Percentiles rank a stretch among this genome's conserved stretches.
phyloP scores from a whole-genome alignment of 2,797 vertebrate genomes.

The Pogonophryne albipinna region DNA sequence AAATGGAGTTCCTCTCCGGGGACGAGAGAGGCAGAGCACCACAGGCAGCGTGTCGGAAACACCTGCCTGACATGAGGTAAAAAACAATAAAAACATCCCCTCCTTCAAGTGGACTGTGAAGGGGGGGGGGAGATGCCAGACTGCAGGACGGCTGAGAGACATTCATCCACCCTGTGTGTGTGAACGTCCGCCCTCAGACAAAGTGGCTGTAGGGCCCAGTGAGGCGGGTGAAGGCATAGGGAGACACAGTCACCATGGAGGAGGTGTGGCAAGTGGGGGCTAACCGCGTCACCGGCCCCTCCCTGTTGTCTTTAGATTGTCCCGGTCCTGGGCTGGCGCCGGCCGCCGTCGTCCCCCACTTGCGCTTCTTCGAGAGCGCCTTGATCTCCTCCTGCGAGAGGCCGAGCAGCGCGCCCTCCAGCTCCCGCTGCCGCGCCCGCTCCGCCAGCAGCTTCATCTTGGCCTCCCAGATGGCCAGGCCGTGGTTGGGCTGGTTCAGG shows the following conservation, averaged over 20 bases:
- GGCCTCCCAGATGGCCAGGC: slow-evolving; percentile 96
- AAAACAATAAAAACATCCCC: slow-evolving; percentile 83
- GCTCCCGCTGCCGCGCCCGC: slow-evolving; percentile 90
- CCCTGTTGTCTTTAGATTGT: slow-evolving; percentile 91
- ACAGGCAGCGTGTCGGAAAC: slow-evolving; percentile 88
- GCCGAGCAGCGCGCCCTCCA: slow-evolving; percentile 94
- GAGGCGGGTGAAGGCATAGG: slow-evolving; percentile 97
- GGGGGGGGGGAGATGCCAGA: slow-evolving; percentile 73
- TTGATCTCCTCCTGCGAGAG: slow-evolving; percentile 93
- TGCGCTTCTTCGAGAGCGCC: slow-evolving; percentile 94
- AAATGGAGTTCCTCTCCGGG: slow-evolving; percentile 88
- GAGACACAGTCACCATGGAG: slow-evolving; percentile 94
- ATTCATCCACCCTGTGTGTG: slow-evolving; percentile 69
- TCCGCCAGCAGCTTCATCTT: slow-evolving; percentile 98
- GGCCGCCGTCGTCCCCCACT: slow-evolving; percentile 87
- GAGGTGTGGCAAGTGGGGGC: slow-evolving; percentile 92
- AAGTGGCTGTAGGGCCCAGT: slow-evolving; percentile 98
- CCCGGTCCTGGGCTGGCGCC: slow-evolving; percentile 78
- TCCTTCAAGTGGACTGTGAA: slow-evolving; percentile 67
- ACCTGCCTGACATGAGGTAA: slow-evolving; percentile 97
- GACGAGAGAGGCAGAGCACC: slow-evolving; percentile 94
- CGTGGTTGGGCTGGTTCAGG: slow-evolving; percentile 97
- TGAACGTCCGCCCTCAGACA: slow-evolving; percentile 84
- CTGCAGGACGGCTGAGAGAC: slow-evolving; percentile 68
- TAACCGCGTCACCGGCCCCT: slow-evolving; percentile 87